Base-by-base conservation (phyloP, 2,888 invertebrate genomes). In the Oxyscelio sp. region DNA sequence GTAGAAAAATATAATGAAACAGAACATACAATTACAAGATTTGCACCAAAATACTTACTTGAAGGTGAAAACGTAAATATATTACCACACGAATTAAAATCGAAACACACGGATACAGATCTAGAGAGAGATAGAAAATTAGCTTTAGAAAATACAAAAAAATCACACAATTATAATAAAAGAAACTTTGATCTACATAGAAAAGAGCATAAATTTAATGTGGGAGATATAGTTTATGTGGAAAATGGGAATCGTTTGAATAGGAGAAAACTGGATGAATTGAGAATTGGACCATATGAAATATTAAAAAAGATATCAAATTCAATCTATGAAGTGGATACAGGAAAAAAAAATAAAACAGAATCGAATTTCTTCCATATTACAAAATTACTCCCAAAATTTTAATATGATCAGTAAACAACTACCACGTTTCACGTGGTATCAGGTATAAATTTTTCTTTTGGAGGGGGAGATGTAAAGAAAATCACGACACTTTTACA, bases 211-310 rank as follows among this genome's bases (percentile, higher is more conserved):
- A 52, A 88, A 22, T 90, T 92, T 34, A 87, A 90, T n/a, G 85
- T 87, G 11, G 90, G 90, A 45, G 90, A 92, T 73, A 22, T 74
- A 52, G 91, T 90, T n/a, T 91, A 87, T 61, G 81, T 91, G 2
- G 89, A 90, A 87, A 91, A 91, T 85, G 90, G 88, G 17, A 89
- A 91, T 54, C 83, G 68, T 81, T 27, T 92, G 68, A 91, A 91
- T 59, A 88, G 90, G 68, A 90, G 87, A 80, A 92, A 92, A 83
- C 17, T 90, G 59, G 89, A 90, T 59, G 88, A 89, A 87, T 22
- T 90, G 56, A 86, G 81, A 70, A 71, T 70, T 45, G 90, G 90
- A 66, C 90, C 91, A 40, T 89, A 70, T 52, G 66, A 74, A 71
- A 88, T 91, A 13, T 6, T 80, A 22, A 52, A 85, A 56, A 89